Conservation (phyloP, 1,140 invertebrate genomes). For the Cherax destructor region DNA sequence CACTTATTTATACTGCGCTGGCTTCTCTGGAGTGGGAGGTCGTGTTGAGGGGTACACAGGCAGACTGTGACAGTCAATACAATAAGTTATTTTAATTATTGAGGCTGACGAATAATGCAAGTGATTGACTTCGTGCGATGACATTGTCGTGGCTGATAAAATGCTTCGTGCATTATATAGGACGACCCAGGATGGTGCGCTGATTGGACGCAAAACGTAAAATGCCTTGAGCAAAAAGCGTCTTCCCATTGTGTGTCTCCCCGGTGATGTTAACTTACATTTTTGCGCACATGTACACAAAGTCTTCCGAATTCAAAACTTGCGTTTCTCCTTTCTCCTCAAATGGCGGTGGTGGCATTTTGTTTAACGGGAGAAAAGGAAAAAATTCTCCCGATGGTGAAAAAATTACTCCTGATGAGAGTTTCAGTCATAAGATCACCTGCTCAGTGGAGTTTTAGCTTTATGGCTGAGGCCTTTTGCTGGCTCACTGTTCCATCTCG, state of each 20-base stretch:
- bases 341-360: no score
- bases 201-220: not conserved
- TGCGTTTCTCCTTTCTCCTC: no score
- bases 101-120: constrained; percentile 2
- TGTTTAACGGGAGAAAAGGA: no score
- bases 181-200: not conserved
- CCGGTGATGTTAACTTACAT: not conserved
- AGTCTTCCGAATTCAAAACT: no score
- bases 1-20: not conserved
- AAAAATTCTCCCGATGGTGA: no score
- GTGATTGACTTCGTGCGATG: constrained; percentile 12
- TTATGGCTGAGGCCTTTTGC: no score
- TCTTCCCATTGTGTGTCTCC: not conserved
- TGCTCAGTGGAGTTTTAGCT: no score
- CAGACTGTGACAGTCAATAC: not conserved
- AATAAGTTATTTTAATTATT: constrained; percentile 11
- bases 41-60: not conserved
- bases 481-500: no score
- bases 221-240: not conserved
- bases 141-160: not conserved
- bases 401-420: no score
- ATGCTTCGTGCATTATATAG: not conserved
- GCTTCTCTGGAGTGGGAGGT: no score
- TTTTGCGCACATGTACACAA: no score
- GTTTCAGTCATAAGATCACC: no score